Conservation (phyloP, 2,888 invertebrate species). For the Agrotis ipsilon region DNA sequence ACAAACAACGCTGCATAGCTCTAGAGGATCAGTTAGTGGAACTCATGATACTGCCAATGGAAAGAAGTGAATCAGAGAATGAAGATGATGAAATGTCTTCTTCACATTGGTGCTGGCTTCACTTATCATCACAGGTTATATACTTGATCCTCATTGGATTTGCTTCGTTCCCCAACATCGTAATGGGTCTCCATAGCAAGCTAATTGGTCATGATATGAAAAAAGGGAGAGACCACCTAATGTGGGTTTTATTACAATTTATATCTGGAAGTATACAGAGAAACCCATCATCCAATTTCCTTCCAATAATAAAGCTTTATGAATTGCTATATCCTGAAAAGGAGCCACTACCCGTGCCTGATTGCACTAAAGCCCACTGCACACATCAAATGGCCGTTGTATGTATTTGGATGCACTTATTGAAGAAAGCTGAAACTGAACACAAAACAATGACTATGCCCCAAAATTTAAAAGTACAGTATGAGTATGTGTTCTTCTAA, state of each 20-base stretch:
- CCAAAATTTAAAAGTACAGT: slow-evolving; percentile 95
- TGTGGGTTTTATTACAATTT: slow-evolving; percentile 99
- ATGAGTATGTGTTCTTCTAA: slow-evolving; percentile 92
- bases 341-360: slow-evolving; percentile 97
- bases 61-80: slow-evolving; percentile 94
- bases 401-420: slow-evolving; percentile 98
- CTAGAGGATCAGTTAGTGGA: slow-evolving; percentile 98
- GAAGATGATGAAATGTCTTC: slow-evolving; percentile 92
- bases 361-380: slow-evolving; percentile 96
- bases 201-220: slow-evolving; percentile 95
- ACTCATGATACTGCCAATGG: slow-evolving; percentile 97
- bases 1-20: slow-evolving; percentile 96
- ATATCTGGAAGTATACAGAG: slow-evolving; percentile 99
- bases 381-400: slow-evolving; percentile 98
- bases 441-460: slow-evolving; percentile 96
- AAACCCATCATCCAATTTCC: slow-evolving; percentile 96
- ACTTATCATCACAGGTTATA: slow-evolving; percentile 98
- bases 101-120: slow-evolving; percentile 97
- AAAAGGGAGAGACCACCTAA: slow-evolving; percentile 98
- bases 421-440: slow-evolving; percentile 98
- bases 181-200: slow-evolving; percentile 96
- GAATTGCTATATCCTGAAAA: slow-evolving; percentile 98
- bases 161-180: slow-evolving; percentile 98
- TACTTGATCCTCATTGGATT: slow-evolving; percentile 98
- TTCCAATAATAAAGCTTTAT: slow-evolving; percentile 97